Conservation (phyloP, 1,140 invertebrate genomes). For the Liolophura sinensis region DNA sequence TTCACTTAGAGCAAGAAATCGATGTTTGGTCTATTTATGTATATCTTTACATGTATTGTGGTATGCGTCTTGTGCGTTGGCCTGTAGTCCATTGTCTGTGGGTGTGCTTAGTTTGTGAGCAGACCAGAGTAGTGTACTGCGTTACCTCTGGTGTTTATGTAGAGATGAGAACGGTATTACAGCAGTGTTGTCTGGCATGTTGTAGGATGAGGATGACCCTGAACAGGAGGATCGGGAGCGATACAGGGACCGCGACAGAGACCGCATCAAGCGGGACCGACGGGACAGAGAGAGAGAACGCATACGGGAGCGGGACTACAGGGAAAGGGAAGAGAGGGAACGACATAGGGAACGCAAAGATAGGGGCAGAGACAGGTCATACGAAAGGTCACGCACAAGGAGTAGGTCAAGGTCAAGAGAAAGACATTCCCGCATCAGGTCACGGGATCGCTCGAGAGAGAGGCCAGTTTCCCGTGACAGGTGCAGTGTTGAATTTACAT, state of each 20-base stretch:
- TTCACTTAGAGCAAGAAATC: too few relatives aligned
- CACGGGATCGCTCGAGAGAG: conserved; percentile 72
- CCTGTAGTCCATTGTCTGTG: too few relatives aligned
- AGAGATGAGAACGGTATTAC: too few relatives aligned
- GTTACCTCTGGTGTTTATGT: too few relatives aligned
- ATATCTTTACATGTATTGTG: too few relatives aligned
- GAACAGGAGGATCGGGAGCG: conserved; percentile 57
- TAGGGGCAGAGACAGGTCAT: conserved; percentile 28
- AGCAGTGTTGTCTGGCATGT: neutral
- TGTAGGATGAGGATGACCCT: conserved; percentile 27
- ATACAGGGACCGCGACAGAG: conserved; percentile 59
- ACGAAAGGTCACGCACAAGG: conserved; percentile 26
- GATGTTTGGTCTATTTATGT: too few relatives aligned
- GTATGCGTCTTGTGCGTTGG: too few relatives aligned
- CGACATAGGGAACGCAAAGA: conserved; percentile 24
- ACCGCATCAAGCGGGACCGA: conserved; percentile 4
- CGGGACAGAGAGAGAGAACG: conserved; percentile 43
- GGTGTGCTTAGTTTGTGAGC: too few relatives aligned
- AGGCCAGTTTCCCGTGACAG: conserved; percentile 14
- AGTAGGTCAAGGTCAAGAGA: conserved; percentile 42
- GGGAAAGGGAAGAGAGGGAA: conserved; percentile 44
- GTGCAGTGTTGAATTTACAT: neutral
- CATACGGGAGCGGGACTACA: conserved; percentile 27
- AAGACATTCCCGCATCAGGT: conserved; percentile 32
- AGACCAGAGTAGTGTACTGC: too few relatives aligned